Evolutionary conservation across 92 coral and sea anemone species (phyloP).

Genomic region (Siderastrea siderea): DNA sequence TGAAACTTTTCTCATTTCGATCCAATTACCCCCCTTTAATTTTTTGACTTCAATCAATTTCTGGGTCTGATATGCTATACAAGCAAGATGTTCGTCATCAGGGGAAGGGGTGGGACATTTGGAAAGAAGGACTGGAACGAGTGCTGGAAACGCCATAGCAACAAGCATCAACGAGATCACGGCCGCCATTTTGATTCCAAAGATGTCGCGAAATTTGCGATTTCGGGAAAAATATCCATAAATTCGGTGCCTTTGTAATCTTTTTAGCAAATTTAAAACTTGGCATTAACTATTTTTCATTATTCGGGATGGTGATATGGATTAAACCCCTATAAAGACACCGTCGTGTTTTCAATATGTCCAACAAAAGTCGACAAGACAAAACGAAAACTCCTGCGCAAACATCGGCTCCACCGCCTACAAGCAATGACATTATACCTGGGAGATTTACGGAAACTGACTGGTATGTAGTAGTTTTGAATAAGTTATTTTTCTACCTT

Average conservation of each 20-base stretch:
- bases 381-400: conserved; percentile 96
- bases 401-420: conserved; percentile 85
- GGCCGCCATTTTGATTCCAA: conserved; percentile 17
- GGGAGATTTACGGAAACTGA: conserved; percentile 96
- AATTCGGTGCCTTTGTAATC: neutral
- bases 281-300: neutral
- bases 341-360: conserved; percentile 56
- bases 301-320: neutral
- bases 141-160: conserved; percentile 24
- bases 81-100: too few relatives aligned
- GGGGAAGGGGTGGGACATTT: neutral
- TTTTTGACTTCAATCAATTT: too few relatives aligned
- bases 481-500: neutral
- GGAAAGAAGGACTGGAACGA: conserved; percentile 20
- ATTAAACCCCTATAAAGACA: neutral
- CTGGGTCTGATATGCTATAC: too few relatives aligned
- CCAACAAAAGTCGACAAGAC: conserved; percentile 94
- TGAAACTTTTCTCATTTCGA: too few relatives aligned
- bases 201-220: neutral
- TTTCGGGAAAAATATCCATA: neutral
- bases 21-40: too few relatives aligned
- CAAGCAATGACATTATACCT: conserved; percentile 94
- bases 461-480: conserved; percentile 68
- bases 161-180: conserved; percentile 9
- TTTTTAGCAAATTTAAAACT: neutral